Conservation (phyloP, 2,113 vertebrate species). For the Corythoichthys intestinalis region DNA sequence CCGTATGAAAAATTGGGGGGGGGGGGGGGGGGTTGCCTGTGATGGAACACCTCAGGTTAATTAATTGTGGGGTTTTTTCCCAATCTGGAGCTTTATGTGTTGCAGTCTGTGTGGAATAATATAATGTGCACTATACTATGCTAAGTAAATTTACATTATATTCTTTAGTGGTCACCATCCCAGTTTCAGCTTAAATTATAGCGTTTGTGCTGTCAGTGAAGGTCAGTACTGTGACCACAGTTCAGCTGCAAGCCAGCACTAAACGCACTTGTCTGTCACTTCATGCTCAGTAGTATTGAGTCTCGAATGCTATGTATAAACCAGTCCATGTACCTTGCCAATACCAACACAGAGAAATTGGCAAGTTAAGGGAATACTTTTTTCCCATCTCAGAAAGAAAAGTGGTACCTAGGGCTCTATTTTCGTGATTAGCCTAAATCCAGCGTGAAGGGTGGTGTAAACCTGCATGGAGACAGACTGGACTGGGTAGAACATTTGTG, state of each 20-base stretch:
- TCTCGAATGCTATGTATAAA: background rate
- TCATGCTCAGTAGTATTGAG: background rate
- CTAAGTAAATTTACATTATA: slow-evolving; percentile 9
- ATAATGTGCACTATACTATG: background rate
- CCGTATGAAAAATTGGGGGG: too few relatives aligned
- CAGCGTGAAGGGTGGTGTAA: too few relatives aligned
- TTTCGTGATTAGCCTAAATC: too few relatives aligned
- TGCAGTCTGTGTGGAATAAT: background rate
- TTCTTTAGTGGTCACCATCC: slow-evolving; percentile 21
- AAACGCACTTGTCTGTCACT: too few relatives aligned
- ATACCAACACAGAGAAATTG: background rate
- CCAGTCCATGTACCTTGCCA: background rate
- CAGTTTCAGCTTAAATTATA: slow-evolving; percentile 35
- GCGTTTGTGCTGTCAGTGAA: slow-evolving; percentile 12
- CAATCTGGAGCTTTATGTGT: too few relatives aligned
- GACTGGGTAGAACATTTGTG: too few relatives aligned
- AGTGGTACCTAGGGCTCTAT: too few relatives aligned
- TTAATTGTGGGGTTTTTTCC: too few relatives aligned
- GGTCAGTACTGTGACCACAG: slow-evolving; percentile 1
- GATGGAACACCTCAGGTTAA: too few relatives aligned
- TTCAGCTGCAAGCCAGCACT: slow-evolving; percentile 14
- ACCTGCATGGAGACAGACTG: too few relatives aligned
- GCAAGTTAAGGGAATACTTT: background rate
- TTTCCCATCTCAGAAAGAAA: background rate
- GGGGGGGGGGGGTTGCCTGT: too few relatives aligned